Evolutionary conservation across 1,140 invertebrate genomes (phyloP).

Genomic region (Dryas iulia): DNA sequence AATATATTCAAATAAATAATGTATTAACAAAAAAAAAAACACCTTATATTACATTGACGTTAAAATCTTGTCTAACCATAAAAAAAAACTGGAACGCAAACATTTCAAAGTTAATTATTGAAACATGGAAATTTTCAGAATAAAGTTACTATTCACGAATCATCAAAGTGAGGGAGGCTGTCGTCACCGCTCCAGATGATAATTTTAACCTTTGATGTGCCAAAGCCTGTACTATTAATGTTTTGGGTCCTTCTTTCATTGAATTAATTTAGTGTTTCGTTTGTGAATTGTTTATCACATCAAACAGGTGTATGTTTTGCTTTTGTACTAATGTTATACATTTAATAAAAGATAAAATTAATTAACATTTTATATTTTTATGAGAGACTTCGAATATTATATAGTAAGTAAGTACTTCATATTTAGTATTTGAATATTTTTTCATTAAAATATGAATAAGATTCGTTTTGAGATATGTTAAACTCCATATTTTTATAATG

Average conservation of each 20-base stretch:
- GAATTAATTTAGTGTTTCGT: slow-evolving; percentile 18
- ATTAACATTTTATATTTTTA: no score
- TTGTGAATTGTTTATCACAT: slow-evolving; percentile 12
- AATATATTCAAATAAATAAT: background rate
- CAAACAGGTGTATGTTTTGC: background rate
- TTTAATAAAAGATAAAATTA: background rate
- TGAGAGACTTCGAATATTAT: no score
- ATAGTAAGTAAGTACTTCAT: no score
- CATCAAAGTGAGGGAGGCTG: background rate
- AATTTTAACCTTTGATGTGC: slow-evolving; percentile 14
- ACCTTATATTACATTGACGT: background rate
- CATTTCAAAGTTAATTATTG: slow-evolving; percentile 1
- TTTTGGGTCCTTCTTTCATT: slow-evolving; percentile 1
- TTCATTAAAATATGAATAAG: no score
- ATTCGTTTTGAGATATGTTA: no score
- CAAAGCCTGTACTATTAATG: background rate
- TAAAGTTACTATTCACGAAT: background rate
- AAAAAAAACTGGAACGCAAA: background rate
- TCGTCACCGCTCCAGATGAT: background rate
- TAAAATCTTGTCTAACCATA: background rate
- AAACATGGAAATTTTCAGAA: background rate
- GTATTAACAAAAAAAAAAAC: background rate
- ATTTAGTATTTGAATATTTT: no score
- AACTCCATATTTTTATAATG: no score
- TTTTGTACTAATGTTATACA: background rate